Base-by-base conservation (phyloP, 2,113 vertebrate species). In the Anseranas semipalmata region DNA sequence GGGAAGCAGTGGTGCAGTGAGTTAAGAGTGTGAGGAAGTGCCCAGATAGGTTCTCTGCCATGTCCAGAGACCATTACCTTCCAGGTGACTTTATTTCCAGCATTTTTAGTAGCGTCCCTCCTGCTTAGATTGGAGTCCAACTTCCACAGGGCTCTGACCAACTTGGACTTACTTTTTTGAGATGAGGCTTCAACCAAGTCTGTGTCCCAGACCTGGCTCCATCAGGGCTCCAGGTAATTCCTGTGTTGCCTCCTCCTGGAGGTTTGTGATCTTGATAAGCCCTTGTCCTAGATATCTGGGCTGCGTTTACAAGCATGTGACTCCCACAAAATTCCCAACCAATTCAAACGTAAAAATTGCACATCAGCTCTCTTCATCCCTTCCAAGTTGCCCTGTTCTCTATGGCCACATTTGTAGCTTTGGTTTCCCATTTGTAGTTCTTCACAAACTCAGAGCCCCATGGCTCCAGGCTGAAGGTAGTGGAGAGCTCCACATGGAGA, bases 391-490 rank as follows among this genome's bases (percentile, higher is more conserved):
- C 22, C 37, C 15, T 73, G 33, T 6, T 66, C 22, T n/a, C 28
- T 73, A 1, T 52, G 18, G 19, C 33, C 43, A 33, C 9, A 10
- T 48, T n/a, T 55, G 19, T 37, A 30, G 50, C 18, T 43, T 56
- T 24, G 15, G 18, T 39, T 39, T 88, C n/a, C 52, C 37, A 28
- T 33, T 35, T 58, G 50, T 58, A 35, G 37, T 33, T 73, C 33
- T 58, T 27, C 43, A 63, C 25, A 37, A 63, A 50, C 21, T 25
- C 9, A 65, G 43, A 66, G 27, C 3, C 62, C 16, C 48, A 28
- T 13, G 21, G 10, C 7, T 70, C 7, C 33, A 45, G 0, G 1
- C 8, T 72, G 55, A 45, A 41, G 12, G 6, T 12, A 33, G 7
- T 25, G 12, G 43, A 41, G 28, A 20, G 25, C 13, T 65, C 37